Percentiles rank a stretch among this genome's conserved stretches.
phyloP scores from a whole-genome alignment of 2,888 invertebrate species.

The Dynastes maya region DNA sequence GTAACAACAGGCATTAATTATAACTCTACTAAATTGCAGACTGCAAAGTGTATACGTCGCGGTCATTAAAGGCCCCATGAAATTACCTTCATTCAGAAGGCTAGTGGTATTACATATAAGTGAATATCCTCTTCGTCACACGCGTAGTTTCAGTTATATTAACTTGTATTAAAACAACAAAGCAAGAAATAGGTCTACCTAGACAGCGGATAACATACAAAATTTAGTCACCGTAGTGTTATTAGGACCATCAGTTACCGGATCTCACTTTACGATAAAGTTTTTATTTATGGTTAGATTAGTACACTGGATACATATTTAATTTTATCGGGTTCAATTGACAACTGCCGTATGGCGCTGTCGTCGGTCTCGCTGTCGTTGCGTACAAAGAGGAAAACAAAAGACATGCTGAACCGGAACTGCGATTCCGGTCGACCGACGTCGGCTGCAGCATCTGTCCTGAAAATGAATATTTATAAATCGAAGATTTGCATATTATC shows the following conservation, averaged over 20 bases:
- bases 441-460: constrained; percentile 63
- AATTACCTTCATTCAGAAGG: constrained; percentile 59
- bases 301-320: constrained; percentile 64
- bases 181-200: constrained; percentile 1
- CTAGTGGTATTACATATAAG: constrained; percentile 43
- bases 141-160: background rate
- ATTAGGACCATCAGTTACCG: constrained; percentile 45
- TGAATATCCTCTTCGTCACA: constrained; percentile 16
- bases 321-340: constrained; percentile 64
- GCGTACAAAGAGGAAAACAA: constrained; percentile 61
- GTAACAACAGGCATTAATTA: constrained; percentile 35
- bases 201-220: constrained; percentile 18
- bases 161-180: constrained; percentile 19
- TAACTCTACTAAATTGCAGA: constrained; percentile 18
- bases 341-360: constrained; percentile 65
- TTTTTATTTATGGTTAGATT: constrained; percentile 63
- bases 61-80: constrained; percentile 57
- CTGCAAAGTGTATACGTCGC: constrained; percentile 51
- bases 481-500: constrained; percentile 64
- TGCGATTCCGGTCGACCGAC: constrained; percentile 67
- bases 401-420: constrained; percentile 69
- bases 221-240: constrained; percentile 23
- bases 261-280: constrained; percentile 60
- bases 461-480: constrained; percentile 64
- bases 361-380: constrained; percentile 45